Evolutionary conservation across 2,113 vertebrate genomes (phyloP).

Genomic region (Ploceus nigricollis): DNA sequence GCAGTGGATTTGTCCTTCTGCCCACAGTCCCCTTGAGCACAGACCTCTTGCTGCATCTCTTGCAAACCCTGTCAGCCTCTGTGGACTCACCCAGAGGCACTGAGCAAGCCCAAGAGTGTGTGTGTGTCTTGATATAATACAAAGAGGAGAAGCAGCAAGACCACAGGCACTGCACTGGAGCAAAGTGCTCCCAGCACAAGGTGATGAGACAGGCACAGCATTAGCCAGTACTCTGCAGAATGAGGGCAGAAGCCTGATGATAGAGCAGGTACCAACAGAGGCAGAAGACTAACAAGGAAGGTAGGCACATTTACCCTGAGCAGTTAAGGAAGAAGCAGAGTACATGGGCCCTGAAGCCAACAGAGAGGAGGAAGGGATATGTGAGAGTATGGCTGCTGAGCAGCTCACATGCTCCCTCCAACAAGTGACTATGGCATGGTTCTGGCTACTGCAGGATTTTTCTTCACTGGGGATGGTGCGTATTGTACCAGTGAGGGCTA

Average conservation of each 20-base stretch:
- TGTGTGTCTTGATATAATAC: not conserved
- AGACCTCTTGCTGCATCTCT: not conserved
- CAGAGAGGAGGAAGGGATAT: not conserved
- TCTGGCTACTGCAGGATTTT: slow-evolving; percentile 58
- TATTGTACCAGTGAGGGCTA: slow-evolving; percentile 74
- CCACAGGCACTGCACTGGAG: not conserved
- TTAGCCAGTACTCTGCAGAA: not conserved
- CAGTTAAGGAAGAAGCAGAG: not conserved
- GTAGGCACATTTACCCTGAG: not conserved
- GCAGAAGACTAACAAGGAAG: not conserved
- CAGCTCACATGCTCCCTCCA: not conserved
- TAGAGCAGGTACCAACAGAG: not conserved
- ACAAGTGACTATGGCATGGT: not conserved
- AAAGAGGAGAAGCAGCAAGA: not conserved
- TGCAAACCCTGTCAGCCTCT: not conserved
- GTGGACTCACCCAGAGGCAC: not conserved
- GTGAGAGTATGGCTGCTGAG: accelerated
- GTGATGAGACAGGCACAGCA: not conserved
- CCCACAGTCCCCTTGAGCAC: not conserved
- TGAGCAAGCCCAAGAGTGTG: not conserved
- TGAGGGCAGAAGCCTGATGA: not conserved
- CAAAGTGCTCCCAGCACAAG: not conserved
- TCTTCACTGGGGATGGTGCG: slow-evolving; percentile 78
- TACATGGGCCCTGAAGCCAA: not conserved
- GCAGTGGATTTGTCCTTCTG: not conserved